These are phyloP conservation scores for Pocillopora damicornis DNA, from an alignment of 64 coral and sea anemone genomes.

Conservation along the genomic window DNA sequence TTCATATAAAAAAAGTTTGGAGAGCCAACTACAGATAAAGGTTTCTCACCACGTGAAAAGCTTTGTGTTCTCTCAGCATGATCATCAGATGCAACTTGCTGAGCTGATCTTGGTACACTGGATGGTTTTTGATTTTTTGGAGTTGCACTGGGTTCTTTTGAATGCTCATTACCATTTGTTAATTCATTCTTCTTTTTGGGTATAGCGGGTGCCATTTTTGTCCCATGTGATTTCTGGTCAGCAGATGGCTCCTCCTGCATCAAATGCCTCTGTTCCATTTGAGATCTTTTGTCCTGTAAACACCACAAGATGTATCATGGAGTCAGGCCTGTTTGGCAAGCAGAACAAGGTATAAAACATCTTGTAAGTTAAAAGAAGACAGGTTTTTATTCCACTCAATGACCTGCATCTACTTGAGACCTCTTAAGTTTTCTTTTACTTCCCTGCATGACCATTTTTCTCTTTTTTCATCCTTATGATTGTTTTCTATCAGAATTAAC, in stretches of 20 bases:
- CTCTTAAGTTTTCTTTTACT: no score
- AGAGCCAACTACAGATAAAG: conserved; percentile 52
- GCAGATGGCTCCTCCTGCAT: neutral
- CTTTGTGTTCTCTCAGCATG: conserved; percentile 15
- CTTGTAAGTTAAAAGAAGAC: conserved; percentile 14
- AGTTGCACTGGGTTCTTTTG: neutral
- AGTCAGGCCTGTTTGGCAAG: conserved; percentile 34
- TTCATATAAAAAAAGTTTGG: conserved; percentile 85
- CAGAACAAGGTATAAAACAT: conserved; percentile 26
- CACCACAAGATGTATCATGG: conserved; percentile 43
- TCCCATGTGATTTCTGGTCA: neutral
- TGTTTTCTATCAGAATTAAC: no score
- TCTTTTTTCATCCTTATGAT: no score
- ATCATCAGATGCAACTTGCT: neutral
- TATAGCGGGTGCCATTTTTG: neutral
- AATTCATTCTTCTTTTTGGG: conserved; percentile 11
- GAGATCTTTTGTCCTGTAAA: conserved; percentile 7
- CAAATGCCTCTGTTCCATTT: neutral
- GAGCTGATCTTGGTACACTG: neutral
- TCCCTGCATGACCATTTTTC: no score
- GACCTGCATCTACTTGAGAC: no score
- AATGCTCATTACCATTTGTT: conserved; percentile 45
- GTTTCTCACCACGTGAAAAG: neutral
- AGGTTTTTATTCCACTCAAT: neutral
- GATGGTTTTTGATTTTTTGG: neutral